Conservation (phyloP, 1,140 invertebrate genomes). For the Neotoxoptera formosana region DNA sequence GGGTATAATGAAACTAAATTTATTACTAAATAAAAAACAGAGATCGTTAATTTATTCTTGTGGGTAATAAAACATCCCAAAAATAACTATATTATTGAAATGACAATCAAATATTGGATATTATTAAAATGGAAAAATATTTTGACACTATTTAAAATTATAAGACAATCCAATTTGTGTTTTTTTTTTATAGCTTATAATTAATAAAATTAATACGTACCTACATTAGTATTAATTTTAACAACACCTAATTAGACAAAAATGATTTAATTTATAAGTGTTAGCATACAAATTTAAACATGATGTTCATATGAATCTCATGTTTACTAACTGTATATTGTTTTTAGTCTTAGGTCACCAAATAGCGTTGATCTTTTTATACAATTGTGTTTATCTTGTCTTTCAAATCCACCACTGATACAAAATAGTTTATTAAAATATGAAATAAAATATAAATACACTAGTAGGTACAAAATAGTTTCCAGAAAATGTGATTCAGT, state of each 20-base stretch:
- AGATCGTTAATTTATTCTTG: background rate
- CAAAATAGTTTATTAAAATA: too few relatives aligned
- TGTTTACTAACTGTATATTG: background rate
- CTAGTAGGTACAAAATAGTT: too few relatives aligned
- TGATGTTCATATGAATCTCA: background rate
- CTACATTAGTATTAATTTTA: background rate
- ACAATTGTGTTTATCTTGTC: too few relatives aligned
- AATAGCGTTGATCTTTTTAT: background rate
- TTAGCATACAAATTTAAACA: background rate
- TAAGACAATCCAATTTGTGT: background rate
- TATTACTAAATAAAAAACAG: background rate
- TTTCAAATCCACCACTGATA: background rate
- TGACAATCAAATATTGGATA: too few relatives aligned
- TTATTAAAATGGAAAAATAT: background rate
- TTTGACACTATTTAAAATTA: background rate
- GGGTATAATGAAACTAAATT: background rate
- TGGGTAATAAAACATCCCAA: background rate
- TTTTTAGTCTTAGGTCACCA: background rate
- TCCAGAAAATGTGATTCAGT: too few relatives aligned
- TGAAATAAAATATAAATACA: too few relatives aligned
- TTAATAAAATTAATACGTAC: background rate
- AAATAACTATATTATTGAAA: background rate
- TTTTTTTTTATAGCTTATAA: background rate
- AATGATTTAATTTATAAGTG: background rate
- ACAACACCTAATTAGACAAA: background rate